Conservation (phyloP, 2,888 invertebrate species). For the Rhagonycha fulva region DNA sequence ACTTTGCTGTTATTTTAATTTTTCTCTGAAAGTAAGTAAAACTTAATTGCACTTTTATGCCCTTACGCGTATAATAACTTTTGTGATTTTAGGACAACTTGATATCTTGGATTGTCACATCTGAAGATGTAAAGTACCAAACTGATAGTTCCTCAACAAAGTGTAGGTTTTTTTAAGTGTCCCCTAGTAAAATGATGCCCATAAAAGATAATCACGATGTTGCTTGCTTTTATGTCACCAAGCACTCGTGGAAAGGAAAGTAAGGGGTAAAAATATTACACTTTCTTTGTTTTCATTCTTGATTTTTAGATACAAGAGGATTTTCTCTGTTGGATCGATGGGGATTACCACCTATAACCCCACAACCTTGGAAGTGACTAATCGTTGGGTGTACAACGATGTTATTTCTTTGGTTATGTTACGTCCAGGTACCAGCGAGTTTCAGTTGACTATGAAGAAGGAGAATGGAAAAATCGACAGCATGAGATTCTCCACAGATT, state of each 20-base stretch:
- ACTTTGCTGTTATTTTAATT: slow-evolving; percentile 10
- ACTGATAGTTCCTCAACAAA: not conserved
- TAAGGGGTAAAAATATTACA: slow-evolving; percentile 55
- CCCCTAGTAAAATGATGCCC: slow-evolving; percentile 68
- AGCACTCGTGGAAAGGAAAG: slow-evolving; percentile 99
- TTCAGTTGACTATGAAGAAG: slow-evolving; percentile 83
- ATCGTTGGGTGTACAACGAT: slow-evolving; percentile 88
- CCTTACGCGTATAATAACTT: not conserved
- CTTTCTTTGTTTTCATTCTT: slow-evolving; percentile 11
- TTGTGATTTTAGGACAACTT: not conserved
- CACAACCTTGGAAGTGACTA: slow-evolving; percentile 86
- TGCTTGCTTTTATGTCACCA: slow-evolving; percentile 95
- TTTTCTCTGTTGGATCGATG: slow-evolving; percentile 93
- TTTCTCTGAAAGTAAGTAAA: slow-evolving; percentile 16
- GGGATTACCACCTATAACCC: slow-evolving; percentile 98
- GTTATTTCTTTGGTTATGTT: slow-evolving; percentile 65
- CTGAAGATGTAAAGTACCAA: not conserved
- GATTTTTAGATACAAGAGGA: slow-evolving; percentile 82
- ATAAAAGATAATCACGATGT: slow-evolving; percentile 94
- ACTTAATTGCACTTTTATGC: not conserved
- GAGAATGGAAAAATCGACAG: slow-evolving; percentile 84
- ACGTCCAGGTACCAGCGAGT: slow-evolving; percentile 61
- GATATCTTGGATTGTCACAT: not conserved
- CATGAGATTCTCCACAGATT: slow-evolving; percentile 96
- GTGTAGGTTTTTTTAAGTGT: not conserved